phyloP scores from a whole-genome alignment of 1,140 invertebrate genomes.

The Tigriopus japonicus region DNA sequence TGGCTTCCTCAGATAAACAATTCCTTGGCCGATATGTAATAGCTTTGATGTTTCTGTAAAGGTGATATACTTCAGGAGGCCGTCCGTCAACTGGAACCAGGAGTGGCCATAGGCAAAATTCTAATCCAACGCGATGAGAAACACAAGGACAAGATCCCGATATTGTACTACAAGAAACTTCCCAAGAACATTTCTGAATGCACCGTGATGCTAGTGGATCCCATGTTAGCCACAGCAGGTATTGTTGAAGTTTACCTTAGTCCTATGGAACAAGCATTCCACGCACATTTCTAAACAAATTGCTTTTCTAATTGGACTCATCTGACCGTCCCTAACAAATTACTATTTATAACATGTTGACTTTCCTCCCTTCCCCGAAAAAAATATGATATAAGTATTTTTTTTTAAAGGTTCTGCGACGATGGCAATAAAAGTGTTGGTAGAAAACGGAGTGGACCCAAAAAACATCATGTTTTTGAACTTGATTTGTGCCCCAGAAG shows the following conservation, averaged over 20 bases:
- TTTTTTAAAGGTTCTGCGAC: neutral
- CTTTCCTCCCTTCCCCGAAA: no score
- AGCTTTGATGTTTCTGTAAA: neutral
- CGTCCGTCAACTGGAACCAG: conserved; percentile 7
- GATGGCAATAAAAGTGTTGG: neutral
- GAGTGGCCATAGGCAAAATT: conserved; percentile 10
- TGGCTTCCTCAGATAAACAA: no score
- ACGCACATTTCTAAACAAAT: no score
- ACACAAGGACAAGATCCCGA: conserved; percentile 4
- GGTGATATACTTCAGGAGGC: conserved; percentile 15
- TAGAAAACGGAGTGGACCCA: neutral
- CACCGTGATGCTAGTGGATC: conserved; percentile 13
- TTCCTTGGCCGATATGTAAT: neutral
- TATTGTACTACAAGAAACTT: conserved; percentile 9
- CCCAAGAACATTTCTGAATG: conserved; percentile 5
- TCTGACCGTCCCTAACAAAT: no score
- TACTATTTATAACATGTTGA: no score
- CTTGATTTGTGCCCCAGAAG: conserved; percentile 12
- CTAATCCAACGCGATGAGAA: conserved; percentile 14
- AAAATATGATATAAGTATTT: no score
- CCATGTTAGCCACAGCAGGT: conserved; percentile 13
- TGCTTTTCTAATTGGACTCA: no score
- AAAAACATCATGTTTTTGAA: conserved; percentile 13
- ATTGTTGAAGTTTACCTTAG: no score
- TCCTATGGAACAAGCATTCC: no score